Evolutionary conservation across 2,797 vertebrate genomes (phyloP).

Genomic region (Anomalospiza imberbis): DNA sequence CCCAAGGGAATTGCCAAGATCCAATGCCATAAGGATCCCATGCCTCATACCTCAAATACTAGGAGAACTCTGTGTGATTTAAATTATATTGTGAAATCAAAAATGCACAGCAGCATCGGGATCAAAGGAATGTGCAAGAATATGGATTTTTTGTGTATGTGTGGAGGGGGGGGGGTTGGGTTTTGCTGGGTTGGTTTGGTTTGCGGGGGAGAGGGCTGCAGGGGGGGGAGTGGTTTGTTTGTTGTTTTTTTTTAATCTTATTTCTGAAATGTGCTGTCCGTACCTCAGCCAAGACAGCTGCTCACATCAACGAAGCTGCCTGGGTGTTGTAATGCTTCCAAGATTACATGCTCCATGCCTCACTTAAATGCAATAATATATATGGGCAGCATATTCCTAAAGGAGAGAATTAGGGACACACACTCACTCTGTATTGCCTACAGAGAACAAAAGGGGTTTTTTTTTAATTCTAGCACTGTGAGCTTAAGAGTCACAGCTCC

Average conservation of each 20-base stretch:
- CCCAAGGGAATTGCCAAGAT: background rate
- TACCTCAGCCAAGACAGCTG: background rate
- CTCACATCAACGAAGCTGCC: background rate
- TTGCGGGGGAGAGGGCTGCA: background rate
- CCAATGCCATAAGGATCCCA: background rate
- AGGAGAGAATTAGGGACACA: background rate
- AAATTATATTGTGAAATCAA: background rate
- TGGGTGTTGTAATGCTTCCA: background rate
- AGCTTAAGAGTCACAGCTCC: background rate
- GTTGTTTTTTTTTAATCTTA: background rate
- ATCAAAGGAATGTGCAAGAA: background rate
- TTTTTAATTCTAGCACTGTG: background rate
- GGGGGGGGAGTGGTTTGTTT: background rate
- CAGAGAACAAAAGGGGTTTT: rapidly evolving
- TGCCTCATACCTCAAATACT: background rate
- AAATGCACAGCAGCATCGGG: background rate
- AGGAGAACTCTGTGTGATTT: background rate
- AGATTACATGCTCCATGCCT: background rate
- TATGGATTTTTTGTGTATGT: too few relatives aligned
- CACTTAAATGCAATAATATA: background rate
- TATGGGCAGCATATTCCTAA: background rate
- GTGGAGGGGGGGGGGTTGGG: too few relatives aligned
- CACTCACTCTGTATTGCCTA: background rate
- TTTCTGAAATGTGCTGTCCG: background rate
- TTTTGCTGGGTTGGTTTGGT: background rate